Conservation (phyloP, 1,140 invertebrate genomes). For the Temnothorax longispinosus region DNA sequence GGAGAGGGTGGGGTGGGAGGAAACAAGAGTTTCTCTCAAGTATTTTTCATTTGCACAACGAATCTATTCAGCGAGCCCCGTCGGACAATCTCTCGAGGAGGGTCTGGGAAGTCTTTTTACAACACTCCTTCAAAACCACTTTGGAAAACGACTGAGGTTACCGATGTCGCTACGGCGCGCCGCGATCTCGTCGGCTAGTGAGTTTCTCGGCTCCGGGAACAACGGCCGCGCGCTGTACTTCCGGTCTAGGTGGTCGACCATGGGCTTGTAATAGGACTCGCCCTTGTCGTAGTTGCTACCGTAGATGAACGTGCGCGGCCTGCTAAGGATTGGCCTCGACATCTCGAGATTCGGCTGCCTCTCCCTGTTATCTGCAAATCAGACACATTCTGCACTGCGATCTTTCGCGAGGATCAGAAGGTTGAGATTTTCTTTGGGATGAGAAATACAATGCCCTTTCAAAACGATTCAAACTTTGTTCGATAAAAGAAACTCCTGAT, state of each 20-base stretch:
- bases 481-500: neutral
- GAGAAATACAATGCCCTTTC: neutral
- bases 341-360: conserved; percentile 68
- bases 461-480: neutral
- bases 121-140: conserved; percentile 84
- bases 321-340: conserved; percentile 85
- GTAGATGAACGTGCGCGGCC: conserved; percentile 91
- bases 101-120: conserved; percentile 68
- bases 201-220: conserved; percentile 84
- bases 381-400: conserved; percentile 13
- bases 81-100: conserved; percentile 55
- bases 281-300: conserved; percentile 93
- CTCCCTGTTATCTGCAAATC: conserved; percentile 60
- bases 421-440: neutral
- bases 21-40: conserved; percentile 55
- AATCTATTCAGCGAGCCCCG: conserved; percentile 55
- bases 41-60: conserved; percentile 48
- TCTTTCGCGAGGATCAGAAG: neutral
- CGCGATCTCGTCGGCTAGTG: conserved; percentile 84
- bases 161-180: conserved; percentile 85
- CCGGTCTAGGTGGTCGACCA: conserved; percentile 90
- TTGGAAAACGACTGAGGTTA: conserved; percentile 86
- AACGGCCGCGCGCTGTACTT: conserved; percentile 87
- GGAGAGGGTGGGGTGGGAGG: neutral
- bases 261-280: conserved; percentile 91